Percentiles rank a stretch among this genome's conserved stretches.
Conservation (phyloP, 2,113 vertebrate genomes). For the Corvus moneduloides region DNA sequence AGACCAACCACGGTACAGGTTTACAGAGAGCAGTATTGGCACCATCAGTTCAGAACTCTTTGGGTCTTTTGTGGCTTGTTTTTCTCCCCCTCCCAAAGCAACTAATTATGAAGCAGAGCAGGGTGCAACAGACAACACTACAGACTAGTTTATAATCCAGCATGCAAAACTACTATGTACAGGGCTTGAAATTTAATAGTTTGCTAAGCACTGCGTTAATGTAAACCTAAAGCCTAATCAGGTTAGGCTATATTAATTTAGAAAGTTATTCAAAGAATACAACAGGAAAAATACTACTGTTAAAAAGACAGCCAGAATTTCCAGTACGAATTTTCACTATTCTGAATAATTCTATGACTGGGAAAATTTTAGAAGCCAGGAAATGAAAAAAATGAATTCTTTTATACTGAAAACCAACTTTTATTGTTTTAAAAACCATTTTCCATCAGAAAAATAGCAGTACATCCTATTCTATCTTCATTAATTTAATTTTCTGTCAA, state of each 20-base stretch:
- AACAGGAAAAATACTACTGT: slow-evolving; percentile 61
- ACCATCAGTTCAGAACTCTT: slow-evolving; percentile 59
- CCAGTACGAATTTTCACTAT: slow-evolving; percentile 68
- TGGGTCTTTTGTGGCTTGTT: background rate
- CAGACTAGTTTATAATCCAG: slow-evolving; percentile 82
- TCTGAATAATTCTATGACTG: background rate
- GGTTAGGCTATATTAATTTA: slow-evolving; percentile 67
- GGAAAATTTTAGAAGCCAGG: background rate
- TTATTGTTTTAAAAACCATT: background rate
- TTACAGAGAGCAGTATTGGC: slow-evolving; percentile 69
- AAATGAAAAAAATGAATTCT: slow-evolving; percentile 5
- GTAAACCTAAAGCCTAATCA: slow-evolving; percentile 67
- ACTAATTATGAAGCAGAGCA: slow-evolving; percentile 78
- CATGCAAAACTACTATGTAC: slow-evolving; percentile 88
- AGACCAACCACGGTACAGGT: slow-evolving; percentile 64
- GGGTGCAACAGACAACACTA: slow-evolving; percentile 87
- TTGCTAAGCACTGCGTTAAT: slow-evolving; percentile 67
- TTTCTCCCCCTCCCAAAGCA: slow-evolving; percentile 61
- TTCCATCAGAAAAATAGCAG: background rate
- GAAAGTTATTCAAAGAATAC: slow-evolving; percentile 66
- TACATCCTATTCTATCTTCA: background rate
- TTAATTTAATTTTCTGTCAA: background rate
- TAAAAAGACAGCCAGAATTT: slow-evolving; percentile 75
- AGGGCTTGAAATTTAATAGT: slow-evolving; percentile 97
- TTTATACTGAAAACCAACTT: background rate